phyloP scores from a whole-genome alignment of 2,888 invertebrate species.

The Lepidochrysops patricia region DNA sequence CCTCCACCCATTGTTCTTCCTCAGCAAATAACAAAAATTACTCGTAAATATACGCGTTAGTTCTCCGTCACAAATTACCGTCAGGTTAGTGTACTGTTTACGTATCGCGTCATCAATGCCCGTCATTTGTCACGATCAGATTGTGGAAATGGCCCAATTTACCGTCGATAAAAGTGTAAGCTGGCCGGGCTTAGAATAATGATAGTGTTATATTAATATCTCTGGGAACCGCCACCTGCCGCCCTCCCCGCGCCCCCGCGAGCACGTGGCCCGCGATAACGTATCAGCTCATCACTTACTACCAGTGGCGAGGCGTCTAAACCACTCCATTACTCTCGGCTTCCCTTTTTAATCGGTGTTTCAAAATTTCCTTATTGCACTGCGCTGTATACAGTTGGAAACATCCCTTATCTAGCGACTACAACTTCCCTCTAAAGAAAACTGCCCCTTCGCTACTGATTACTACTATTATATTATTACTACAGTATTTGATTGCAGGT shows the following conservation, averaged over 20 bases:
- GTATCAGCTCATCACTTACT: constrained; percentile 3
- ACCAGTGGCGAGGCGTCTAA: no score
- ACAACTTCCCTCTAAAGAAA: no score
- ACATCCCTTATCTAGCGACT: no score
- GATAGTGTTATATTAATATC: constrained; percentile 2
- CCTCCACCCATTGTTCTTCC: no score
- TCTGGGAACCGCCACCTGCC: neutral
- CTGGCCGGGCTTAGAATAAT: neutral
- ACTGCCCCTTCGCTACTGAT: no score
- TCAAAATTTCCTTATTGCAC: no score
- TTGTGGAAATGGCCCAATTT: neutral
- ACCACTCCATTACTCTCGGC: no score
- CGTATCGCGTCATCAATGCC: neutral
- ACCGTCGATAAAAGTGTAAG: neutral
- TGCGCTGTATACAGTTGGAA: no score
- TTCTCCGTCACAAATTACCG: neutral
- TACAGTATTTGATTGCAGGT: constrained; percentile 1
- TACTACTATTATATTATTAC: neutral
- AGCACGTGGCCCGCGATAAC: neutral
- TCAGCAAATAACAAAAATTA: neutral
- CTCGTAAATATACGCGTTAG: neutral
- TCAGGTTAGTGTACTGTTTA: constrained; percentile 1
- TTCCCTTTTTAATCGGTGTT: no score
- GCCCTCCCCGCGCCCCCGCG: neutral
- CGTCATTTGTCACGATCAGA: neutral